Conservation (phyloP, 2,888 invertebrate genomes). For the Tipula helvola region DNA sequence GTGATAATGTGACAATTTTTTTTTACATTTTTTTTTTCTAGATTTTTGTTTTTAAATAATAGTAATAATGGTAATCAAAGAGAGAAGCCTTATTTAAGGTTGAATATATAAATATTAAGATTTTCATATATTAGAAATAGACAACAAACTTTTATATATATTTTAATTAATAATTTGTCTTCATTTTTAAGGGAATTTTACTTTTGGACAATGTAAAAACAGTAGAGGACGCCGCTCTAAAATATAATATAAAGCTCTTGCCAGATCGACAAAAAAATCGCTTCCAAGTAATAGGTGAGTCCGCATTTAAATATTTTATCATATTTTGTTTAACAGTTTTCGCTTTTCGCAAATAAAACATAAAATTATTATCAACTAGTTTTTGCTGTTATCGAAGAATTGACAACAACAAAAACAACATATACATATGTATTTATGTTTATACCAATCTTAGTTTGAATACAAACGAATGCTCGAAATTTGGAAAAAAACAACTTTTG, state of each 20-base stretch:
- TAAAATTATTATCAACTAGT: no score
- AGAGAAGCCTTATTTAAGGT: neutral
- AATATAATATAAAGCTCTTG: neutral
- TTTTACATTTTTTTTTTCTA: neutral
- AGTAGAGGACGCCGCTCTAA: neutral
- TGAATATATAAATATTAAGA: neutral
- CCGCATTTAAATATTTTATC: no score
- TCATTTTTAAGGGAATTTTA: neutral
- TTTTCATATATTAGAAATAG: neutral
- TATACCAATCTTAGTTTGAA: no score
- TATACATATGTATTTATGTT: no score
- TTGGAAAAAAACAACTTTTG: no score
- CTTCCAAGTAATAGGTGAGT: neutral
- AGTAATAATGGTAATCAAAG: neutral
- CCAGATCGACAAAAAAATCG: neutral
- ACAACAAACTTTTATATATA: neutral
- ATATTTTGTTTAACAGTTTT: no score
- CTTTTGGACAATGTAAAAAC: neutral
- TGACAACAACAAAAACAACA: no score
- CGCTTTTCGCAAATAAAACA: no score
- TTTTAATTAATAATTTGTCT: neutral
- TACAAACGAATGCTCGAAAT: no score
- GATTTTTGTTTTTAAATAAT: neutral
- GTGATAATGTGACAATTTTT: neutral
- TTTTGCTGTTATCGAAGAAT: no score